Conservation (phyloP, 2,797 vertebrate genomes). For the Eulemur mongoz region DNA sequence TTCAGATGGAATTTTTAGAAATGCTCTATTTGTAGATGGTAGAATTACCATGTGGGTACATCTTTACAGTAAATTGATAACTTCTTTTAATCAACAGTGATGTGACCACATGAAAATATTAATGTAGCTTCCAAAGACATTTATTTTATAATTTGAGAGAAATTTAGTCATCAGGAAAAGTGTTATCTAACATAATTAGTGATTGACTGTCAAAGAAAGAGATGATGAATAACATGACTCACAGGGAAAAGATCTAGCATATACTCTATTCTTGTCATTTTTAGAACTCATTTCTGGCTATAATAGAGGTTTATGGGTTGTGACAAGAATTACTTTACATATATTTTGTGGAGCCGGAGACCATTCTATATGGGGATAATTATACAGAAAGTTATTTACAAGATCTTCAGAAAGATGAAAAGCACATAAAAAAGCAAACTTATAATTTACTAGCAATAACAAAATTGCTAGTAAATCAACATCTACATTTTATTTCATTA, state of each 20-base stretch:
- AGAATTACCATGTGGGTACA: background rate
- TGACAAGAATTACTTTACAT: background rate
- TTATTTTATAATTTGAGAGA: background rate
- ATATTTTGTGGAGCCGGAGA: background rate
- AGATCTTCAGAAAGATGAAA: constrained; percentile 20
- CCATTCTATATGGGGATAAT: background rate
- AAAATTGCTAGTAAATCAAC: background rate
- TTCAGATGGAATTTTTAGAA: background rate
- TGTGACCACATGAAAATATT: background rate
- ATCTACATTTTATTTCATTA: background rate
- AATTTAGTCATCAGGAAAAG: background rate
- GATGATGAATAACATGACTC: background rate
- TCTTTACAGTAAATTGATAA: background rate
- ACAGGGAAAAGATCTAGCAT: too few relatives aligned
- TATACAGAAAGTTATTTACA: background rate
- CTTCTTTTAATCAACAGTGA: background rate
- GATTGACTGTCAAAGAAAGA: background rate
- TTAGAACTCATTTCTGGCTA: background rate
- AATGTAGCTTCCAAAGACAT: background rate
- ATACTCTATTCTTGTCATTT: background rate
- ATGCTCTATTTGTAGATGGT: background rate
- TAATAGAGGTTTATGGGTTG: background rate
- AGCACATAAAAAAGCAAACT: background rate
- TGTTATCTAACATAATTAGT: background rate
- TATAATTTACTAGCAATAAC: background rate